Evolutionary conservation across 2,797 vertebrate genomes (phyloP), one percentile per base, ranked within the genome.

Genomic region (Phrynocephalus vlangalii): DNA sequence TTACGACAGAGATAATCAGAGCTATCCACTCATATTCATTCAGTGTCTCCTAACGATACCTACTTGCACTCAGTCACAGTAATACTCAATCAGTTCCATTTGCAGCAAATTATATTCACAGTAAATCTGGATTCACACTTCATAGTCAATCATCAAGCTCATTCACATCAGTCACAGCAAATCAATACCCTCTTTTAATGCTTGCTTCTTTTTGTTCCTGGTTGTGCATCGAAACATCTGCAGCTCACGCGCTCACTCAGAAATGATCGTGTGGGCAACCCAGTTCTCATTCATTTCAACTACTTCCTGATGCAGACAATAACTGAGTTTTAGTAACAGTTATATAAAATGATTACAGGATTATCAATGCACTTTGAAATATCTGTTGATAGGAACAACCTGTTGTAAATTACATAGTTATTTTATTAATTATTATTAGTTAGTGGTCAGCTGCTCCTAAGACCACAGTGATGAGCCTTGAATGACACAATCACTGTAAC

Each of bases 71-170:
- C 94, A 93, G 93, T 95, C 94, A 94, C 94, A 92, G 93, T 93
- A 92, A 94, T 91, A 93, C 94, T 92, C 91, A 84, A 92, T 92
- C 91, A 78, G 90, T 26, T 94, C 92, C 93, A 88, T 94, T 95
- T 93, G 92, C 90, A 92, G 92, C 3, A 85, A 93, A 95, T 93
- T 92, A 91, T 86, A 81, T 72, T 89, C 93, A 85, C 92, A 93
- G 92, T 91, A 94, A 95, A 94, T 95, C 91, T 95, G 94, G 94
- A 94, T 95, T 95, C 91, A 92, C 94, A 95, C 94, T 94, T 95
- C 94, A 93, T 86, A 95, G 95, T 95, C 93, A 93, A 94, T 95
- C 95, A 95, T 92, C 94, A 94, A 94, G 91, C 92, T 94, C 93
- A 89, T 95, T 95, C 94, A 91, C 94, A 95, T 95, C 94, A 95